Evolutionary conservation across 2,113 vertebrate species (phyloP), one percentile per base, ranked within the genome.

Genomic region (Chroicocephalus ridibundus): DNA sequence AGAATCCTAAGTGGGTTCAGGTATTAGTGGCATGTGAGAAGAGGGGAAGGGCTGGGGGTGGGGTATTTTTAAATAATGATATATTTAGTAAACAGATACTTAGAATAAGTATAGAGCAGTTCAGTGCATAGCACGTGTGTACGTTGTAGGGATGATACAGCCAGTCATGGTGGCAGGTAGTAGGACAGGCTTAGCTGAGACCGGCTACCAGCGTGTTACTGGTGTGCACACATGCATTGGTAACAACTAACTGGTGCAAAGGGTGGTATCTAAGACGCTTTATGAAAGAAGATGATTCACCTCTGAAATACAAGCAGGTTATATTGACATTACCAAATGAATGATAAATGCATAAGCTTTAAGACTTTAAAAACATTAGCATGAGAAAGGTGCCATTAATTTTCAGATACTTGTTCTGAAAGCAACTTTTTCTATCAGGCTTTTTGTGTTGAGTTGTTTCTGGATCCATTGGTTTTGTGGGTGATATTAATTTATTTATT

Each of bases 181-280:
- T 8, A n/a, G 57, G 51, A 40, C 36, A 74, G 44, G 65, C n/a
- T 70, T 79, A 55, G 51, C 61, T 16, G 71, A 61, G n/a, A 36
- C 44, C 0, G 0, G 47, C 29, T 47, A 4, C 26, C 29, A 31
- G 31, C 1, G 2, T 38, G 61, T 58, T 78, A 40, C 44, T 25
- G 6, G 61, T 34, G 22, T 57, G 38, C 86, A 22, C 10, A 5
- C 0, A 0, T 21, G 40, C 10, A 15, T 36, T 69, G 0, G 0
- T 71, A 61, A 61, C 12, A 27, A 13, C 24, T 24, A 11, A 11
- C 68, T 75, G 46, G 31, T 54, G 22, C 29, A 31, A 26, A 29
- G 40, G 31, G 18, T 57, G 34, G 16, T 52, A 24, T 34, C 22
- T 62, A 25, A 81, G 52, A 20, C 36, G 26, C 51, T 76, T 88